Evolutionary conservation across 2,888 invertebrate genomes (phyloP).

Genomic region (Opisthograptis luteolata): DNA sequence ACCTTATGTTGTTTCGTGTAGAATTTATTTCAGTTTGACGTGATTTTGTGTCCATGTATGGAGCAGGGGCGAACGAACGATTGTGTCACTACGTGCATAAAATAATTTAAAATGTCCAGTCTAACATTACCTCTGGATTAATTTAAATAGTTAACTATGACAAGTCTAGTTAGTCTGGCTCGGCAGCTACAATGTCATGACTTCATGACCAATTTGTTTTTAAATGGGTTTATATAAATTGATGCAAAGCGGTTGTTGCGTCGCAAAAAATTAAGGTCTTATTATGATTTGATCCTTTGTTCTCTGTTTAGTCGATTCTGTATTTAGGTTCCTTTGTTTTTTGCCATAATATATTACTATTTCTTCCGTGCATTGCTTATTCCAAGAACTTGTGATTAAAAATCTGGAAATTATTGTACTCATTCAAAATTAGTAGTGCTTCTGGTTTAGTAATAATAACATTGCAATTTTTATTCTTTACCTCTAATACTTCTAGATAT

Average conservation of each 20-base stretch:
- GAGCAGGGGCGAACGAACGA: constrained; percentile 62
- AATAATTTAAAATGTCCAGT: constrained; percentile 49
- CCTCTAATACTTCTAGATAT: too few relatives aligned
- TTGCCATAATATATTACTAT: neutral
- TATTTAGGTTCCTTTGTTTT: constrained; percentile 15
- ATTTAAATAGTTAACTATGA: constrained; percentile 31
- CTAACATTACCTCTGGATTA: constrained; percentile 34
- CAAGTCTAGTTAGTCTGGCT: constrained; percentile 36
- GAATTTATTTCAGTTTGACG: constrained; percentile 28
- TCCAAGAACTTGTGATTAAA: too few relatives aligned
- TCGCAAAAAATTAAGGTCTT: constrained; percentile 22
- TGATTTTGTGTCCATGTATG: constrained; percentile 42
- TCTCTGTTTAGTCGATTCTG: neutral
- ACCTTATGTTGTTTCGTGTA: constrained; percentile 18
- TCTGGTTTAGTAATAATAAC: too few relatives aligned
- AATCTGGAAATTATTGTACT: too few relatives aligned
- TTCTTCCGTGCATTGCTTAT: constrained; percentile 2
- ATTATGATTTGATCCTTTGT: constrained; percentile 16
- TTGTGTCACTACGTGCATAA: constrained; percentile 63
- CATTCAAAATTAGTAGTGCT: too few relatives aligned
- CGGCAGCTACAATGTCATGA: constrained; percentile 50
- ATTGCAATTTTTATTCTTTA: too few relatives aligned
- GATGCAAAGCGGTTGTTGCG: constrained; percentile 11
- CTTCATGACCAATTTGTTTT: constrained; percentile 55
- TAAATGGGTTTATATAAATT: constrained; percentile 44